Conservation (phyloP, 2,797 vertebrate genomes). For the Crenichthys baileyi region DNA sequence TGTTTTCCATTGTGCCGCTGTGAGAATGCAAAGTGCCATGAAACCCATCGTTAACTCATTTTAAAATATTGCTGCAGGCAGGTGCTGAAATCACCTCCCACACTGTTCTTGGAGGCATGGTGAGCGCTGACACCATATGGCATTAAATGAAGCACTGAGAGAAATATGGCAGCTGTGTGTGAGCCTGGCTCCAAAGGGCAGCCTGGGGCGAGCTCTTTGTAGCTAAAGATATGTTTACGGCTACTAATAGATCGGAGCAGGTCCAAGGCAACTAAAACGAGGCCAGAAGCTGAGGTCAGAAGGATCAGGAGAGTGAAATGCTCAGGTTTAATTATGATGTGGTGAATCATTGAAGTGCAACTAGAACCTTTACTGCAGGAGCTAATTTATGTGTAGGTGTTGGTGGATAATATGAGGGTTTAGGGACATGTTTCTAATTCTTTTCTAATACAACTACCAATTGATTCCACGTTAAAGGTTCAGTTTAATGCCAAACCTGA, state of each 20-base stretch:
- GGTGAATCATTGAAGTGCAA: constrained; percentile 33
- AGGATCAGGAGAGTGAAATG: constrained; percentile 37
- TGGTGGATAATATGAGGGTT: constrained; percentile 6
- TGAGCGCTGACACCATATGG: constrained; percentile 68
- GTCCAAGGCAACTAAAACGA: constrained; percentile 47
- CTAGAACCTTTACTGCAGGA: constrained; percentile 15
- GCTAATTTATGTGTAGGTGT: constrained; percentile 8
- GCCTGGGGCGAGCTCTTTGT: constrained; percentile 50
- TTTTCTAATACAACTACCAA: constrained; percentile 38
- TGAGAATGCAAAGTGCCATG: not conserved
- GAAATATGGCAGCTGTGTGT: constrained; percentile 57
- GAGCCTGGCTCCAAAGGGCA: constrained; percentile 62
- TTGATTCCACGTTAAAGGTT: constrained; percentile 50
- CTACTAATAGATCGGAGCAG: constrained; percentile 55
- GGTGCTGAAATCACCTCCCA: constrained; percentile 48
- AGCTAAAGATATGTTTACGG: constrained; percentile 60
- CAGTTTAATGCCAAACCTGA: constrained; percentile 40
- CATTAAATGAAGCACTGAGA: constrained; percentile 48
- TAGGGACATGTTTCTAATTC: not conserved
- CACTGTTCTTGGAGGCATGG: constrained; percentile 40
- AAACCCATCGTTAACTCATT: constrained; percentile 32
- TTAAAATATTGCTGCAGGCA: constrained; percentile 47
- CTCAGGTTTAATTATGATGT: constrained; percentile 54
- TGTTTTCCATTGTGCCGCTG: not conserved
- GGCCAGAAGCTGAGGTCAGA: constrained; percentile 49